A percentile compares a stretch with the other conserved stretches of the same genome.
These are phyloP conservation scores for Trachemys scripta DNA, from an alignment of 2,113 vertebrate species.

Conservation along the genomic window DNA sequence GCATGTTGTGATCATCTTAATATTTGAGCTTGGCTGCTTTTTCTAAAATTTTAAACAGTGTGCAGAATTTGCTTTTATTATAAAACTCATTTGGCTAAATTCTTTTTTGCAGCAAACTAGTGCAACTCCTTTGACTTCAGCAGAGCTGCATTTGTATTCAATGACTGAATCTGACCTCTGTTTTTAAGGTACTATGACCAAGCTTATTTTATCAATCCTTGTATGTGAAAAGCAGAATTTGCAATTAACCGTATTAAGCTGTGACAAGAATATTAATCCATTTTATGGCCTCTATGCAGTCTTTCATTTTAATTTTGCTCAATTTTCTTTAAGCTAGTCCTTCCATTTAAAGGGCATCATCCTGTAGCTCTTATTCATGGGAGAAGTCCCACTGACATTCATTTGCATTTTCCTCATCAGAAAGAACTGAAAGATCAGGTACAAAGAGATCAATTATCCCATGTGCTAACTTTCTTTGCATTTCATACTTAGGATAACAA, in stretches of 20 bases:
- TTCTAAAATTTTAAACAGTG: not conserved
- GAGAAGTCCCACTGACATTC: not conserved
- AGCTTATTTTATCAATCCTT: not conserved
- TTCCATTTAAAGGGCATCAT: not conserved
- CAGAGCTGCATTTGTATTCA: not conserved
- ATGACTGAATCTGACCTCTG: not conserved
- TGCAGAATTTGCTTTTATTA: not conserved
- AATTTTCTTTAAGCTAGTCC: not conserved
- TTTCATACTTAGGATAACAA: not conserved
- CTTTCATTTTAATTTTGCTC: not conserved
- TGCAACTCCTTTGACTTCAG: not conserved
- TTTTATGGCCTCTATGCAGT: not conserved
- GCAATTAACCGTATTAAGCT: not conserved
- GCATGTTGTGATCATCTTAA: not conserved
- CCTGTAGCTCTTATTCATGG: not conserved
- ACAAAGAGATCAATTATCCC: not conserved
- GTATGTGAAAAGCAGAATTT: not conserved
- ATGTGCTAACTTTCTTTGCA: not conserved
- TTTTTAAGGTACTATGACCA: not conserved
- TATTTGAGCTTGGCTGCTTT: not conserved
- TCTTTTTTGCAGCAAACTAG: not conserved
- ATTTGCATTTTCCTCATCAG: not conserved
- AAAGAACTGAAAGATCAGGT: not conserved
- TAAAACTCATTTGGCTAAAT: not conserved
- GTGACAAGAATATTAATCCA: not conserved